Base-by-base conservation (phyloP, 2,797 vertebrate genomes). In the Otus scops region DNA sequence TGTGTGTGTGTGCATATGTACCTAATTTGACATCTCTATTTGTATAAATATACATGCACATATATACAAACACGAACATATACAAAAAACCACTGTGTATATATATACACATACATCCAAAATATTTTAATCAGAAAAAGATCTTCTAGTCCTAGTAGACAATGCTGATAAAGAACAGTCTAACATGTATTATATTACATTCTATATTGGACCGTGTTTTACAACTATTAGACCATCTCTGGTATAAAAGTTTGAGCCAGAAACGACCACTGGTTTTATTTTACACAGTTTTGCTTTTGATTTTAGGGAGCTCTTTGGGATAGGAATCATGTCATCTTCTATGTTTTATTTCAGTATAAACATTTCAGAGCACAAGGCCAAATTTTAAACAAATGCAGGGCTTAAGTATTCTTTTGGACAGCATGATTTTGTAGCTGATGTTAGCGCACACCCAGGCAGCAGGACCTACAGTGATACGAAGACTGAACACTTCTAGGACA, bases 341-440 rank as follows among this genome's bases (percentile, higher is more conserved):
- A n/a, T 82, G 94, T 73, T 87, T 90, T 74, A 53, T 88, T 95
- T 85, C 60, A 64, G 18, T 64, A 76, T 84, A 95, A 95, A 95
- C 54, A 94, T 73, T 78, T 63, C 81, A 80, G 75, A 96, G 39
- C 61, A 77, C 20, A 24, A 74, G 47, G 47, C 36, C 90, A 94
- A 78, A 81, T 88, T 92, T 93, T 95, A 96, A 96, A 94, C 74
- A 89, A 92, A 86, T 69, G 34, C 63, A 93, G 60, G 68, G 14
- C 45, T 60, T 70, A 80, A 53, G 9, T 60, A 61, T 87, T 91
- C 53, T 22, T 53, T 79, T 36, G 54, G 56, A 63, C 9, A 13
- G 43, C 36, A 64, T 32, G 45, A 43, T 26, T 83, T 53, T 30
- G 39, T 32, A 45, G 36, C 51, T 83, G 63, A 76, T 57, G 13